A percentile compares a stretch with the other conserved stretches of the same genome.
These are phyloP conservation scores for Oreochromis niloticus DNA, from an alignment of 2,113 vertebrate genomes.

Conservation along the genomic window DNA sequence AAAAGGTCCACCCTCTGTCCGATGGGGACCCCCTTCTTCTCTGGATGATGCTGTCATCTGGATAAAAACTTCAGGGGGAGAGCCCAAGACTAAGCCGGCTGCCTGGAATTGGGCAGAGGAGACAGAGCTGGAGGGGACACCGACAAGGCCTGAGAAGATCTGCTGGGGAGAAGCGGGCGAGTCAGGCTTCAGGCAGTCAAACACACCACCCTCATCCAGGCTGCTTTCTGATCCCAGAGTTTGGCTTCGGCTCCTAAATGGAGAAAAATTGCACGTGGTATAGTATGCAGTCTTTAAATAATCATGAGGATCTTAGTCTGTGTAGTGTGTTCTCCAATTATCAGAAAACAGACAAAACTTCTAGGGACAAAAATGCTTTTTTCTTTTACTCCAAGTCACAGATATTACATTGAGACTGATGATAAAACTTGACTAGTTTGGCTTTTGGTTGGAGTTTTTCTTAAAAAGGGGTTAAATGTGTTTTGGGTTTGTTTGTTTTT, in stretches of 20 bases:
- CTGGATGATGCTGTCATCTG: constrained; percentile 84
- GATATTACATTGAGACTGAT: background rate
- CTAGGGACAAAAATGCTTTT: fast-evolving
- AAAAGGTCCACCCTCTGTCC: constrained; percentile 74
- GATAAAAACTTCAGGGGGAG: constrained; percentile 87
- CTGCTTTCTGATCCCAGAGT: constrained; percentile 86
- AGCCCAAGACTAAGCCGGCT: constrained; percentile 85
- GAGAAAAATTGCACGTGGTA: background rate
- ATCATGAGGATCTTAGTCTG: background rate
- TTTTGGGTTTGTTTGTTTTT: no score
- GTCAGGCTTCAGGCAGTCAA: constrained; percentile 91
- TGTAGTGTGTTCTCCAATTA: background rate
- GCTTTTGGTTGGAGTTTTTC: background rate
- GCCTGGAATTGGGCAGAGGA: constrained; percentile 82
- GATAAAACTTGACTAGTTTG: fast-evolving
- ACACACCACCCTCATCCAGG: constrained; percentile 87
- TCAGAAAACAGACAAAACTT: background rate
- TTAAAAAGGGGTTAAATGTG: background rate
- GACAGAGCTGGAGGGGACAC: constrained; percentile 77
- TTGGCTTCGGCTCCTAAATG: constrained; percentile 84
- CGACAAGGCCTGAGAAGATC: constrained; percentile 85
- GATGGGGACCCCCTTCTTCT: constrained; percentile 80
- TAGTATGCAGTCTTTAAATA: background rate
- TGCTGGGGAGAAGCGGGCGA: constrained; percentile 78
- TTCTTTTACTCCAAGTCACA: background rate